A percentile compares a stretch with the other conserved stretches of the same genome.
Evolutionary conservation across 2,113 vertebrate genomes (phyloP).

Genomic region (Leucoraja erinaceus): DNA sequence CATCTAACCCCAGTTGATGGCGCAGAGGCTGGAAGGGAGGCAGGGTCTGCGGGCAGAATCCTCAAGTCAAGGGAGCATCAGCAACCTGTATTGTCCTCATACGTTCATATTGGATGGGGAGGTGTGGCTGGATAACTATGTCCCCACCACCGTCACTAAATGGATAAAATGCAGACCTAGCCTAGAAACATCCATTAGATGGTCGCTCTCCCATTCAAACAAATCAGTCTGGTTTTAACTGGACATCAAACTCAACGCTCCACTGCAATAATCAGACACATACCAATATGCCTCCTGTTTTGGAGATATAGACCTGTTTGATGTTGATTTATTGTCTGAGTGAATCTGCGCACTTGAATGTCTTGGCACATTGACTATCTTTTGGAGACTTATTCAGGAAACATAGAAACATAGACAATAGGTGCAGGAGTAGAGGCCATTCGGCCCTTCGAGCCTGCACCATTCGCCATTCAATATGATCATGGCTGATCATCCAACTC

Average conservation of each 20-base stretch:
- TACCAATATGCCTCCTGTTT: not conserved
- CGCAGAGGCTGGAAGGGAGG: not conserved
- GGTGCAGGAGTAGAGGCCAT: no score
- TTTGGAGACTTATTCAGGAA: conserved; percentile 1
- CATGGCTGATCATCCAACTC: no score
- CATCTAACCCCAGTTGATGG: not conserved
- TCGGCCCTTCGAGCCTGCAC: no score
- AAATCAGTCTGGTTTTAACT: not conserved
- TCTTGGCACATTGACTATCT: conserved; percentile 8
- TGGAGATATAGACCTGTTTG: not conserved
- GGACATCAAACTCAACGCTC: not conserved
- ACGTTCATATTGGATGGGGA: no score
- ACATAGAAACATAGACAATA: no score
- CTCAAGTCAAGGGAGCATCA: not conserved
- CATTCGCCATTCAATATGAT: no score
- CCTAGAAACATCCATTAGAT: not conserved
- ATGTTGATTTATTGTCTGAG: not conserved
- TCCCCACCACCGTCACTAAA: no score
- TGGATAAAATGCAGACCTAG: not conserved
- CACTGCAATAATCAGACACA: not conserved
- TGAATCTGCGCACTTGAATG: conserved; percentile 2
- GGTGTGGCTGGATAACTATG: no score
- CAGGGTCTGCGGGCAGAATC: not conserved
- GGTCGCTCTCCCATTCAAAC: not conserved
- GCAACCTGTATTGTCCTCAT: not conserved